Percentiles rank a stretch among this genome's conserved stretches.
These are phyloP conservation scores for Drosophila nr. medialis DNA, from an alignment of 2,888 invertebrate genomes.

Conservation along the genomic window DNA sequence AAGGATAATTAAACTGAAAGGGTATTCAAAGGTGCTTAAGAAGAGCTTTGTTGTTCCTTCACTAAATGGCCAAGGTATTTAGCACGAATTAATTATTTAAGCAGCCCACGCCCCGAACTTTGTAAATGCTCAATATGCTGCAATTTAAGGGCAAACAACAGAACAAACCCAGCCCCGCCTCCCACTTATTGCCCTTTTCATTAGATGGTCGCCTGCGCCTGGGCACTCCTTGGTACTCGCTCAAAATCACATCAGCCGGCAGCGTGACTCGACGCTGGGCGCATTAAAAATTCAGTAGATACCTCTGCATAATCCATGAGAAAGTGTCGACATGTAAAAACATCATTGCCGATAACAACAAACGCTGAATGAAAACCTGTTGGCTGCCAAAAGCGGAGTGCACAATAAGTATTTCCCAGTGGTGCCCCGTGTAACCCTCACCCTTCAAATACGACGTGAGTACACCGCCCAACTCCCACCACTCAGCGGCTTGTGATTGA, in stretches of 20 bases:
- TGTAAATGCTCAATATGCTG: constrained; percentile 80
- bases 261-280: constrained; percentile 68
- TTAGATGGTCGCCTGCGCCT: constrained; percentile 49
- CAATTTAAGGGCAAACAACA: constrained; percentile 70
- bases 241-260: constrained; percentile 61
- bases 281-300: constrained; percentile 82
- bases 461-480: constrained; percentile 32
- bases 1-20: constrained; percentile 1
- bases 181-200: constrained; percentile 64
- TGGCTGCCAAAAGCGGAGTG: constrained; percentile 56
- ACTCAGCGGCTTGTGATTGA: constrained; percentile 70
- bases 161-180: constrained; percentile 19
- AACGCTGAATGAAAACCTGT: constrained; percentile 63
- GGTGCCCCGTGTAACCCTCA: constrained; percentile 30
- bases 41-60: constrained; percentile 31
- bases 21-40: constrained; percentile 1
- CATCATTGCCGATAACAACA: constrained; percentile 72
- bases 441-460: constrained; percentile 1
- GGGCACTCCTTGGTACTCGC: constrained; percentile 31
- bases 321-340: constrained; percentile 81
- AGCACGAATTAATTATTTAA: constrained; percentile 80
- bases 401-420: constrained; percentile 43
- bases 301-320: constrained; percentile 83
- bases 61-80: constrained; percentile 81
- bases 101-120: constrained; percentile 41